Base-by-base conservation (phyloP, 1,140 invertebrate genomes). In the Galleria mellonella region DNA sequence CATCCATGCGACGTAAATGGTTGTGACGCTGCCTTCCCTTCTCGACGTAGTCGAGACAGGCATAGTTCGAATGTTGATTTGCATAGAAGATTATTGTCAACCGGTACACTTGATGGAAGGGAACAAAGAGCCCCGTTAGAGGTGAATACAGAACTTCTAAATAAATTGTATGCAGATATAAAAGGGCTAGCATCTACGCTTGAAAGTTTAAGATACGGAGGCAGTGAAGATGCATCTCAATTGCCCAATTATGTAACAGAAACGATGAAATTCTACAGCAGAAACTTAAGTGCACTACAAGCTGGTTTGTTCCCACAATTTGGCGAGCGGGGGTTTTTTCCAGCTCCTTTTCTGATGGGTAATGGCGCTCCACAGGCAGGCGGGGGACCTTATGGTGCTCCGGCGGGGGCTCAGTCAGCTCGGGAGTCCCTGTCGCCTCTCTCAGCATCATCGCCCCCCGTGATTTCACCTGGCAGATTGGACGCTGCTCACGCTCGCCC, bases 11-110 rank as follows among this genome's bases (percentile, higher is more conserved):
- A 94, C 46, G 93, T 97, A 0, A 94, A 94, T 57, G 96, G 96
- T 1, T 97, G 96, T 70, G 96, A 96, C 73, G 96, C 96, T 1
- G 93, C 94, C 0, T 98, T 98, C 77, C 96, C 96, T 11, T 97
- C 96, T 3, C 96, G 97, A 67, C 85, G 96, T 41, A 96, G 94
- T 64, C 89, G 96, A 43, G 96, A 98, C 72, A 86, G 96, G n/a
- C 96, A 97, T 82, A 95, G 94, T 64, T 92, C 95, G 0, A 97
- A 98, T 74, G 87, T 95, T 45, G 96, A 97, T 67, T 89, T 97
- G 1, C 96, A 97, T 67, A 87, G 94, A 23, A 94, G 96, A 67
- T 84, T 96, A 9, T 67, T 96, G 17, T 95, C 94, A 4, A 95
- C 94, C 0, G 89, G 91, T 13, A 87, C 89, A 9, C 88, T 88